These are phyloP conservation scores for Plebejus argus DNA, from an alignment of 2,888 invertebrate species.

Conservation along the genomic window DNA sequence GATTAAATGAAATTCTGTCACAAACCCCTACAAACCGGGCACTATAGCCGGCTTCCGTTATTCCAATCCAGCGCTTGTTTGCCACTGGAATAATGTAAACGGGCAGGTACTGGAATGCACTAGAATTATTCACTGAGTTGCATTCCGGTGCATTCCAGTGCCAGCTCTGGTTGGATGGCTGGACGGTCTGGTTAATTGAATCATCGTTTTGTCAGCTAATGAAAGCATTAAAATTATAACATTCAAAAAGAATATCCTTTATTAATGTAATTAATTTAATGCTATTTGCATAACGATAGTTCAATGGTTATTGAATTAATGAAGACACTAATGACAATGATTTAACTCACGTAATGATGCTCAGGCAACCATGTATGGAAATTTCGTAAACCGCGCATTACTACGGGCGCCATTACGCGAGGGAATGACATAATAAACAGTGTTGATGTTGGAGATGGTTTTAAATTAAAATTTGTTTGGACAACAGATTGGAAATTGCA, in stretches of 20 bases:
- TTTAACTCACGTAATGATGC: neutral
- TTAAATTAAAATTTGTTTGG: slow-evolving; percentile 7
- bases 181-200: too few relatives aligned
- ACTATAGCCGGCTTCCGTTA: too few relatives aligned
- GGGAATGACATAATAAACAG: neutral
- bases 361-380: neutral
- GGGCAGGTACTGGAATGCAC: too few relatives aligned
- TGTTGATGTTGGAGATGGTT: neutral
- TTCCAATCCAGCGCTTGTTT: too few relatives aligned
- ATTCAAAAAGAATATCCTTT: neutral
- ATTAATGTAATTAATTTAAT: too few relatives aligned
- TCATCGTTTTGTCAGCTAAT: neutral
- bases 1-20: too few relatives aligned
- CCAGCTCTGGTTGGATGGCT: too few relatives aligned
- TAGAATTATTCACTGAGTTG: too few relatives aligned
- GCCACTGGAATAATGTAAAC: too few relatives aligned
- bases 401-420: neutral
- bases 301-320: neutral
- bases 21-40: too few relatives aligned
- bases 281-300: neutral
- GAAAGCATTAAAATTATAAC: neutral
- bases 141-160: too few relatives aligned
- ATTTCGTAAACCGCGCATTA: neutral
- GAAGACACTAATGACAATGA: slow-evolving; percentile 4
- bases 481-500: neutral